phyloP scores from a whole-genome alignment of 2,888 invertebrate genomes.

The Venusia cambrica region DNA sequence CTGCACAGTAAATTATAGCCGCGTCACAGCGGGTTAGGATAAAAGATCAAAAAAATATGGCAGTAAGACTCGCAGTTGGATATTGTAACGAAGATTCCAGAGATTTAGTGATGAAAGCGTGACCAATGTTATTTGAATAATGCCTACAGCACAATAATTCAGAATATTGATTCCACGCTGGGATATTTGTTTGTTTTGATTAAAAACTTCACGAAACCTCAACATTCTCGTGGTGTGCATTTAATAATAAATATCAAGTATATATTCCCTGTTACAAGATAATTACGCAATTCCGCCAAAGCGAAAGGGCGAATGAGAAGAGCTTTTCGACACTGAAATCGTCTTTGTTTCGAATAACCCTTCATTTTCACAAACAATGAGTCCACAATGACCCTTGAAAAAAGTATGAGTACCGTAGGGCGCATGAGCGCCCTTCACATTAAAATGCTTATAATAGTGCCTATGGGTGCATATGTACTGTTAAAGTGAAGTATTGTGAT shows the following conservation, averaged over 20 bases:
- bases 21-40: slow-evolving; percentile 52
- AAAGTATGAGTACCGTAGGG: slow-evolving; percentile 34
- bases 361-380: slow-evolving; percentile 47
- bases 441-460: too few relatives aligned
- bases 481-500: slow-evolving; percentile 7
- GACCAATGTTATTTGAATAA: too few relatives aligned
- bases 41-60: slow-evolving; percentile 32
- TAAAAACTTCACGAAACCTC: too few relatives aligned
- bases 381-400: slow-evolving; percentile 37
- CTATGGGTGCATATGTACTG: slow-evolving; percentile 13
- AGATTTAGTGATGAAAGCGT: too few relatives aligned
- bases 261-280: too few relatives aligned
- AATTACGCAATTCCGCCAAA: slow-evolving; percentile 5
- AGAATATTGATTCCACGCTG: too few relatives aligned
- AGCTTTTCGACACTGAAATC: slow-evolving; percentile 20
- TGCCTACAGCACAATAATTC: too few relatives aligned
- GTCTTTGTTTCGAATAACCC: slow-evolving; percentile 41
- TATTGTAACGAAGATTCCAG: too few relatives aligned
- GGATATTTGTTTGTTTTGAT: too few relatives aligned
- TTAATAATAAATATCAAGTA: too few relatives aligned
- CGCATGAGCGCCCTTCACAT: slow-evolving; percentile 30
- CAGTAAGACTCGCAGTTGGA: slow-evolving; percentile 30
- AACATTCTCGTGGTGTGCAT: too few relatives aligned
- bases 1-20: slow-evolving; percentile 45
- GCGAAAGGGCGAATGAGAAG: slow-evolving; percentile 21